These are phyloP conservation scores for Quadroppia sp. DNA, from an alignment of 2,888 invertebrate species.

Conservation along the genomic window DNA sequence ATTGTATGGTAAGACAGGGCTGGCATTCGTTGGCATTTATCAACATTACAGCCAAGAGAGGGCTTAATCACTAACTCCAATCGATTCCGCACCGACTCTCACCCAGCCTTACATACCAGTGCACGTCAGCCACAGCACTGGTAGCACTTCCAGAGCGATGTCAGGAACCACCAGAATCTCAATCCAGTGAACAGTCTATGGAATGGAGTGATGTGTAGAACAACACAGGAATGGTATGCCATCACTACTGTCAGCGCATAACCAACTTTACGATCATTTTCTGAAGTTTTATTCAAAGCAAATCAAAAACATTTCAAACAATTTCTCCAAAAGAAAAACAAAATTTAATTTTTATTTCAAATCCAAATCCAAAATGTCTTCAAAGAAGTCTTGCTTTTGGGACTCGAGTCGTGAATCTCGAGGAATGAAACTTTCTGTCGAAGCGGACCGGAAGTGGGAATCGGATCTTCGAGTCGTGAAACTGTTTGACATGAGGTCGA, in stretches of 20 bases:
- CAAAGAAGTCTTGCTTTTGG: constrained; percentile 43
- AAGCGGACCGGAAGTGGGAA: constrained; percentile 82
- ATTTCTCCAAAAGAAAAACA: no score
- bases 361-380: constrained; percentile 2
- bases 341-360: not conserved
- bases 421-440: constrained; percentile 55
- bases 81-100: constrained; percentile 14
- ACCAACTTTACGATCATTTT: not conserved
- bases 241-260: not conserved
- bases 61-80: not conserved
- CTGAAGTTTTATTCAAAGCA: not conserved
- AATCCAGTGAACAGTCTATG: no score
- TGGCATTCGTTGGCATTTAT: not conserved
- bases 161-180: no score
- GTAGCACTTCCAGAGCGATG: not conserved
- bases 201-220: no score
- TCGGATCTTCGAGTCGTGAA: constrained; percentile 89
- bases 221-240: not conserved
- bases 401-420: constrained; percentile 56
- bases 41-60: constrained; percentile 16
- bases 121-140: not conserved
- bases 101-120: not conserved
- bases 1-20: not conserved
- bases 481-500: constrained; percentile 92
- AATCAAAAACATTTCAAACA: no score